Conservation (phyloP, 2,113 vertebrate species). For the Pandion haliaetus region DNA sequence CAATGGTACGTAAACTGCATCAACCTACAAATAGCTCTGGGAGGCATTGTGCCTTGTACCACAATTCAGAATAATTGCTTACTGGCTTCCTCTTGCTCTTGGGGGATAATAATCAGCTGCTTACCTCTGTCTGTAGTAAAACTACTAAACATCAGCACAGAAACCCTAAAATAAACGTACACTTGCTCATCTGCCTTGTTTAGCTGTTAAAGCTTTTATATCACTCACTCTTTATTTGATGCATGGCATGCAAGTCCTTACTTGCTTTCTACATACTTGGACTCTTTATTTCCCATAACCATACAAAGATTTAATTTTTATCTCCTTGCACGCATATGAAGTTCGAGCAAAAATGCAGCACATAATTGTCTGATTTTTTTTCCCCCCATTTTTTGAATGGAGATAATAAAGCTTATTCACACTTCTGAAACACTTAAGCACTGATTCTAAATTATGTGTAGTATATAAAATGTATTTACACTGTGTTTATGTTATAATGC, state of each 20-base stretch:
- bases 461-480: background rate
- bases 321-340: background rate
- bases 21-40: constrained; percentile 29
- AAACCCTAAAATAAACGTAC: background rate
- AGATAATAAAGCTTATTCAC: background rate
- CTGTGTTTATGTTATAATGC: background rate
- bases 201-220: background rate
- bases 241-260: background rate
- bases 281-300: background rate
- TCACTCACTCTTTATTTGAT: background rate
- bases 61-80: constrained; percentile 21
- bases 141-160: background rate
- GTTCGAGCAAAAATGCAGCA: background rate
- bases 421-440: background rate
- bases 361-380: background rate
- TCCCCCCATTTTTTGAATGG: background rate
- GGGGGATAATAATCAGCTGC: background rate
- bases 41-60: background rate
- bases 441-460: background rate
- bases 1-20: constrained; percentile 5
- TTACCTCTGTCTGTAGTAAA: background rate
- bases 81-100: background rate
- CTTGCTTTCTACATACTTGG: background rate
- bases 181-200: background rate
- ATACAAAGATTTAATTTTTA: background rate